Evolutionary conservation across 2,888 invertebrate species (phyloP).

Genomic region (Drosophila barbarae): DNA sequence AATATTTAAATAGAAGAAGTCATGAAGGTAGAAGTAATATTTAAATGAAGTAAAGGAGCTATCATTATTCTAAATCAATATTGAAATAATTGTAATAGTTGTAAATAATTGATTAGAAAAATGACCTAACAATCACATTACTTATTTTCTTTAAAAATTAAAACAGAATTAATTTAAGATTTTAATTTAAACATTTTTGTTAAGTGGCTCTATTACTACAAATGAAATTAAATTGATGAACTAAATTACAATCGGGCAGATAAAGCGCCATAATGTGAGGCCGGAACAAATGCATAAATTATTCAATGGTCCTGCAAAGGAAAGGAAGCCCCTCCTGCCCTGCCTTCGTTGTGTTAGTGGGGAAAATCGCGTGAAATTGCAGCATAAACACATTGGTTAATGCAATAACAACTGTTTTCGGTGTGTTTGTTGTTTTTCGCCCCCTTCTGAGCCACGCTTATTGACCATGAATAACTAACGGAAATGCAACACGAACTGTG

Average conservation of each 20-base stretch:
- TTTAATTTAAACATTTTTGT: not conserved
- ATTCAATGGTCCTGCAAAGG: constrained; percentile 39
- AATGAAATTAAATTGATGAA: constrained; percentile 66
- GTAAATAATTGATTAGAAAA: too few species aligned
- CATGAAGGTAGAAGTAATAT: not conserved
- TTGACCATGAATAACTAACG: constrained; percentile 66
- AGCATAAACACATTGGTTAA: constrained; percentile 56
- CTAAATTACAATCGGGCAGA: constrained; percentile 60
- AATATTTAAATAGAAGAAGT: not conserved
- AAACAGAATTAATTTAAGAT: not conserved
- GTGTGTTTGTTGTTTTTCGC: constrained; percentile 25
- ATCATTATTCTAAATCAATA: too few species aligned
- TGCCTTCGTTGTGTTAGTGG: constrained; percentile 24
- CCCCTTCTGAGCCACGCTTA: constrained; percentile 31
- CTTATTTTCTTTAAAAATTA: not conserved
- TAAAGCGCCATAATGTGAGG: constrained; percentile 48
- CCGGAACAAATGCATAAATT: constrained; percentile 51
- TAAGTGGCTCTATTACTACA: constrained; percentile 21
- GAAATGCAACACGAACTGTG: constrained; percentile 61
- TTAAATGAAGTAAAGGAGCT: not conserved
- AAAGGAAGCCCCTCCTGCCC: constrained; percentile 24
- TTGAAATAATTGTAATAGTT: too few species aligned
- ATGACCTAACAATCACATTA: too few species aligned
- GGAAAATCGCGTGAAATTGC: constrained; percentile 50
- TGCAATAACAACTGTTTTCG: constrained; percentile 18